Evolutionary conservation across 2,797 vertebrate species (phyloP), one percentile per base, ranked within the genome.

Genomic region (Myripristis murdjan): DNA sequence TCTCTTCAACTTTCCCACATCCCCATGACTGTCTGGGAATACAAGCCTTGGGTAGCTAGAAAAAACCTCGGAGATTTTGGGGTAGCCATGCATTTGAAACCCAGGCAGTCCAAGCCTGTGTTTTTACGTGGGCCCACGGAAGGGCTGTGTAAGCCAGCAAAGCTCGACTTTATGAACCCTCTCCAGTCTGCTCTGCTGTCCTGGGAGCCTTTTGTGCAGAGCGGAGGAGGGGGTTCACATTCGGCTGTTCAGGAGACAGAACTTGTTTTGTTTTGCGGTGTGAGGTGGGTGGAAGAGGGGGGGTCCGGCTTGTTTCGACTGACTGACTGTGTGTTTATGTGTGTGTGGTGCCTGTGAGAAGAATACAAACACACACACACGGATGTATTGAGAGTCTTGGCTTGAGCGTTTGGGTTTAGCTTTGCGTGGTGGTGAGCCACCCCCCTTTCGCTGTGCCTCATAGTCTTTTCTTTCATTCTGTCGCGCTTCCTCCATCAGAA

Each of bases 181-280:
- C 72, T 73, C 75, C 23, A 0, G 69, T 64, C 82, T 81, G 65
- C 69, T 71, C 52, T 57, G 77, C 65, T 52, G 73, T 83, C 80
- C 75, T 71, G 72, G 75, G 85, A 86, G 76, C 58, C 63, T 77
- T 81, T 70, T 82, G 79, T 70, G 60, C 62, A 76, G 72, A 70
- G 56, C 39, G 24, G 81, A 84, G 90, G 85, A 84, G 83, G 91
- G 81, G 89, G 89, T 89, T 92, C 87, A 84, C 86, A 87, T 89
- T 92, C 83, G 77, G 87, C 82, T 89, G 85, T 89, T 86, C 72
- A 43, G 69, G 74, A 90, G 79, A 93, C 92, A 93, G 82, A 91
- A 91, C 90, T 76, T 88, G 91, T 93, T 91, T 93, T 94, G 91
- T 94, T 90, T 87, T 73, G 75, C 56, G 61, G 75, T 70, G 63